These are phyloP conservation scores for Acipenser oxyrinchus DNA, from an alignment of 2,797 vertebrate genomes.

Conservation along the genomic window DNA sequence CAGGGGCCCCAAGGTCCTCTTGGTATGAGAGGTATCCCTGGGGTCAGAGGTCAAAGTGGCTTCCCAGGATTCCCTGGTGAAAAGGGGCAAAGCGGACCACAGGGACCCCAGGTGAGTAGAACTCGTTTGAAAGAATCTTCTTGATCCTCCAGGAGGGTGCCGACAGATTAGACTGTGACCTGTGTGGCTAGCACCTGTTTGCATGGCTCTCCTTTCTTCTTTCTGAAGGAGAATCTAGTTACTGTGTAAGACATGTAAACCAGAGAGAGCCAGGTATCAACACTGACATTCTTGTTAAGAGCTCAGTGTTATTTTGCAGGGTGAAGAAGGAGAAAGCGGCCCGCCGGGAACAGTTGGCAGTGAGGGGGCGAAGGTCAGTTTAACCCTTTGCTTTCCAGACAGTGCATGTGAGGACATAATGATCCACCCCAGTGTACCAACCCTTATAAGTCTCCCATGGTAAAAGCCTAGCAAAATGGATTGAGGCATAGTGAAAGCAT, in stretches of 20 bases:
- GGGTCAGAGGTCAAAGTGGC: slow-evolving; percentile 63
- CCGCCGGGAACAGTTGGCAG: slow-evolving; percentile 53
- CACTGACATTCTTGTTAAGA: not conserved
- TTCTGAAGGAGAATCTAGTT: no score
- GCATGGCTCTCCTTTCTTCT: no score
- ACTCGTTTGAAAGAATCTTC: no score
- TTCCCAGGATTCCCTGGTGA: slow-evolving; percentile 61
- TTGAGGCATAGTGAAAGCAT: no score
- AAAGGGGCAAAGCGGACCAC: slow-evolving; percentile 53
- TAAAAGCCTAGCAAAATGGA: no score
- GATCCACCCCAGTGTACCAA: no score
- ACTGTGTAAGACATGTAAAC: no score
- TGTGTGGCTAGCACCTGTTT: no score
- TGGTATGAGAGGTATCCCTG: slow-evolving; percentile 60
- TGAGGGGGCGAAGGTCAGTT: slow-evolving; percentile 65
- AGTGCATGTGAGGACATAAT: no score
- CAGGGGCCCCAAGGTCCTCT: slow-evolving; percentile 58
- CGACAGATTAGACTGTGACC: not conserved
- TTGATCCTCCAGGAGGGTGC: not conserved
- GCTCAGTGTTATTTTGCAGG: slow-evolving; percentile 42
- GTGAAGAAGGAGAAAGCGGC: slow-evolving; percentile 58
- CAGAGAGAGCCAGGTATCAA: no score
- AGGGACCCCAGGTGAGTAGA: slow-evolving; percentile 53
- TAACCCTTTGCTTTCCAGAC: no score
- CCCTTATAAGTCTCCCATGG: no score